Evolutionary conservation across 92 coral and sea anemone genomes (phyloP).

Genomic region (Porites divaricata): DNA sequence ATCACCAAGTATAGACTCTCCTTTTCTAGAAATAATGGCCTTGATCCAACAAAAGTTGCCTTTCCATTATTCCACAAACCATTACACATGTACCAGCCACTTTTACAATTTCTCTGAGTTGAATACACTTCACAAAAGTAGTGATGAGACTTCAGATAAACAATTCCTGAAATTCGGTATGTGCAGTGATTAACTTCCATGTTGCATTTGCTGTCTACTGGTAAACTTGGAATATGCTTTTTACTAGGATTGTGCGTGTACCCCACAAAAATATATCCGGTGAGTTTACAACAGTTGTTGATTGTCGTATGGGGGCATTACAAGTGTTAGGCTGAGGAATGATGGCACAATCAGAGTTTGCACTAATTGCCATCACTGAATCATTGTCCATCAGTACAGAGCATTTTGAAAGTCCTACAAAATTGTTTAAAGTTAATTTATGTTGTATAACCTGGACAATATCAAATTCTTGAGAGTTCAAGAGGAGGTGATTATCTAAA

Average conservation of each 20-base stretch:
- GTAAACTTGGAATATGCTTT: not conserved
- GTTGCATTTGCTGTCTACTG: constrained; percentile 35
- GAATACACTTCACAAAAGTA: no score
- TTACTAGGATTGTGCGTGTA: not conserved
- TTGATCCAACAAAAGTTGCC: constrained; percentile 39
- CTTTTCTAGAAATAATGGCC: constrained; percentile 18
- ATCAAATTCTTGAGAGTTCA: no score
- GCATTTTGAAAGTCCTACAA: constrained; percentile 26
- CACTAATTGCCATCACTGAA: not conserved
- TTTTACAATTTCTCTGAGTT: constrained; percentile 1
- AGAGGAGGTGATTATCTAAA: constrained; percentile 19
- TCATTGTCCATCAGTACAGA: constrained; percentile 8
- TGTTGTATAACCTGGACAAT: no score
- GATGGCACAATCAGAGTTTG: no score
- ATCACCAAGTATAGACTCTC: no score
- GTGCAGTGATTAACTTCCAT: no score
- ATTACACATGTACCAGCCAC: constrained; percentile 38
- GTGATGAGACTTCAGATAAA: no score
- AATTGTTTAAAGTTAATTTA: constrained; percentile 21
- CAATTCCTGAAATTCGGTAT: no score
- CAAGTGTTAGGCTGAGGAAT: no score
- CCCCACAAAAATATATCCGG: constrained; percentile 3
- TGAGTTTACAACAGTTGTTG: not conserved
- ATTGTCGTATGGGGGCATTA: not conserved
- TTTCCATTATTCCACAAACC: constrained; percentile 48